These are phyloP conservation scores for Bagarius yarrelli DNA, from an alignment of 2,113 vertebrate species.

Conservation along the genomic window DNA sequence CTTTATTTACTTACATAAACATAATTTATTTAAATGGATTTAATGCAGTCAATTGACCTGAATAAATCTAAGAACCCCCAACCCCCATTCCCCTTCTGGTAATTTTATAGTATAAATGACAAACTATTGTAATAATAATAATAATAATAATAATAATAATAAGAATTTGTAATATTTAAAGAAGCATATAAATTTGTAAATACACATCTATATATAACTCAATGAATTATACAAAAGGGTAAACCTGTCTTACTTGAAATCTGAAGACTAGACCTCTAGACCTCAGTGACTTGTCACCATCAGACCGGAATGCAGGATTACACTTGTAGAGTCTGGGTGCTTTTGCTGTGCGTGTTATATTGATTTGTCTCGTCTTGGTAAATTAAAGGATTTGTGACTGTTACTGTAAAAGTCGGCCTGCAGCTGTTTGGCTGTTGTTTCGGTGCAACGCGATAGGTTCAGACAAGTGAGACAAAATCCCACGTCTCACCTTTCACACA, in stretches of 20 bases:
- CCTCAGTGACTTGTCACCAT: not conserved
- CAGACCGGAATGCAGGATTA: not conserved
- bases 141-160: no score
- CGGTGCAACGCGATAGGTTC: constrained; percentile 68
- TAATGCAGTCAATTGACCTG: no score
- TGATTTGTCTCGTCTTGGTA: constrained; percentile 26
- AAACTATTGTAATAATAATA: no score
- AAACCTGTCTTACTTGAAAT: not conserved
- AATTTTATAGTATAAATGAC: no score
- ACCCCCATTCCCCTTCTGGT: no score
- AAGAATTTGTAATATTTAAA: not conserved
- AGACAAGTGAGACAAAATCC: constrained; percentile 44
- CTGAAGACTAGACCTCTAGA: not conserved
- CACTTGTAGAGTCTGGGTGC: not conserved
- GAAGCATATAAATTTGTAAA: not conserved
- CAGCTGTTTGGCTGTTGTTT: constrained; percentile 78
- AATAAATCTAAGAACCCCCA: no score
- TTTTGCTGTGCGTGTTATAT: constrained; percentile 20
- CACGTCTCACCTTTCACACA: constrained; percentile 44
- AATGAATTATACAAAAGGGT: not conserved
- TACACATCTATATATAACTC: not conserved
- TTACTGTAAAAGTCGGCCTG: constrained; percentile 37
- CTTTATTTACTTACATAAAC: no score
- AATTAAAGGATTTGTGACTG: constrained; percentile 27
- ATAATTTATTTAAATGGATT: no score